Percentiles rank a stretch among this genome's conserved stretches.
Conservation (phyloP, 2,797 vertebrate species). For the Gouania willdenowi region DNA sequence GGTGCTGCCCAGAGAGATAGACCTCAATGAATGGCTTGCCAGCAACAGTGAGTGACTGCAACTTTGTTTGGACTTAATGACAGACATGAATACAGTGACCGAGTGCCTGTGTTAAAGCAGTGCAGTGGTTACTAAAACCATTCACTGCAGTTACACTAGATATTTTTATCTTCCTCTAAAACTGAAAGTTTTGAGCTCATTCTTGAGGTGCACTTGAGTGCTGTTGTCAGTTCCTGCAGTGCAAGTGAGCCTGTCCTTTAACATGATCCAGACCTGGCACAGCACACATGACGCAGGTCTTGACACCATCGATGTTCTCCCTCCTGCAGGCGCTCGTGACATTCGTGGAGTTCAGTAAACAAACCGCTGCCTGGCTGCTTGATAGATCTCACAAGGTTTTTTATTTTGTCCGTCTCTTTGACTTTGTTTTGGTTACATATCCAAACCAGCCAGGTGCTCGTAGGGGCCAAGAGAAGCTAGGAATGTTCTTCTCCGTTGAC, state of each 20-base stretch:
- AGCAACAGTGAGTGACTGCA: conserved; percentile 89
- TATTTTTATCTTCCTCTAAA: neutral
- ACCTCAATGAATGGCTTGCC: conserved; percentile 98
- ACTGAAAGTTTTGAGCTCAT: too few species aligned
- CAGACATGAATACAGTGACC: too few species aligned
- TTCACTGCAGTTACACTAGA: too few species aligned
- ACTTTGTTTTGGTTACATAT: conserved; percentile 21
- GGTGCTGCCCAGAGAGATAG: conserved; percentile 93
- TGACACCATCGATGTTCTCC: conserved; percentile 11
- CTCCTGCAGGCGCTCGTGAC: neutral
- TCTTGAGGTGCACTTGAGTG: conserved; percentile 10
- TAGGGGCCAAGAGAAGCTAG: neutral
- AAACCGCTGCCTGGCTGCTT: neutral
- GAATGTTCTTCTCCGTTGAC: conserved; percentile 9
- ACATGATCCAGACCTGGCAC: conserved; percentile 42
- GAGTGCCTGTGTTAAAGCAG: too few species aligned
- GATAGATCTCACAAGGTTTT: neutral
- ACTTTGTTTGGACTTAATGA: neutral
- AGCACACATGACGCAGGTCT: conserved; percentile 2
- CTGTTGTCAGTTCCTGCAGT: conserved; percentile 15
- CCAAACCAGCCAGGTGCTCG: conserved; percentile 10
- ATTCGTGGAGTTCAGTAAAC: conserved; percentile 10
- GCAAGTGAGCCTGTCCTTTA: conserved; percentile 9
- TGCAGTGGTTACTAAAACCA: too few species aligned
- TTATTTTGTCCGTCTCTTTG: conserved; percentile 12